phyloP scores from a whole-genome alignment of 2,888 invertebrate species.

The Venustoraphidia nigricollis region DNA sequence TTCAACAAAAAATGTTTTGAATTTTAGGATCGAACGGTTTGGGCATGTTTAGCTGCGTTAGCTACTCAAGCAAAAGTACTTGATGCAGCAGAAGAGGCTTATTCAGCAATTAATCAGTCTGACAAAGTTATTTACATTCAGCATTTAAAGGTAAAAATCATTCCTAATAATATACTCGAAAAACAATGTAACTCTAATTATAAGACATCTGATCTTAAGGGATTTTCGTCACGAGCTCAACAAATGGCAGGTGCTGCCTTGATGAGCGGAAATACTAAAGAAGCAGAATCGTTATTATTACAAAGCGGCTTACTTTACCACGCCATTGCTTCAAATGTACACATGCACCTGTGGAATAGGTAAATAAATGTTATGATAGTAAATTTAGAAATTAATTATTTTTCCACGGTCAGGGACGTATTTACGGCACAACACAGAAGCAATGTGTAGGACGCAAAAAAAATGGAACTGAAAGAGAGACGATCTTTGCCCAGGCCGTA shows the following conservation, averaged over 20 bases:
- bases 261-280: constrained; percentile 47
- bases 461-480: too few species aligned
- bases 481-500: too few species aligned
- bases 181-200: not conserved
- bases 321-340: constrained; percentile 55
- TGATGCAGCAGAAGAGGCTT: constrained; percentile 87
- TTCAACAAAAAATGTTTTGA: not conserved
- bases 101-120: constrained; percentile 73
- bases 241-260: constrained; percentile 51
- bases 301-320: constrained; percentile 50
- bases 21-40: constrained; percentile 47
- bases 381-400: constrained; percentile 1
- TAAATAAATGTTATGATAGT: constrained; percentile 19
- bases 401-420: too few species aligned
- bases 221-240: constrained; percentile 33
- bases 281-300: constrained; percentile 55
- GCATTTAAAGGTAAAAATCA: constrained; percentile 49
- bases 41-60: constrained; percentile 89
- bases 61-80: constrained; percentile 76
- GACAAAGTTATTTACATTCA: constrained; percentile 79
- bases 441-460: too few species aligned
- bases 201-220: constrained; percentile 21
- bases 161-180: not conserved
- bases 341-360: constrained; percentile 61
- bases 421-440: too few species aligned